Evolutionary conservation across 1,140 invertebrate genomes (phyloP), one percentile per base, ranked within the genome.

Genomic region (Drosophila tsacasi): DNA sequence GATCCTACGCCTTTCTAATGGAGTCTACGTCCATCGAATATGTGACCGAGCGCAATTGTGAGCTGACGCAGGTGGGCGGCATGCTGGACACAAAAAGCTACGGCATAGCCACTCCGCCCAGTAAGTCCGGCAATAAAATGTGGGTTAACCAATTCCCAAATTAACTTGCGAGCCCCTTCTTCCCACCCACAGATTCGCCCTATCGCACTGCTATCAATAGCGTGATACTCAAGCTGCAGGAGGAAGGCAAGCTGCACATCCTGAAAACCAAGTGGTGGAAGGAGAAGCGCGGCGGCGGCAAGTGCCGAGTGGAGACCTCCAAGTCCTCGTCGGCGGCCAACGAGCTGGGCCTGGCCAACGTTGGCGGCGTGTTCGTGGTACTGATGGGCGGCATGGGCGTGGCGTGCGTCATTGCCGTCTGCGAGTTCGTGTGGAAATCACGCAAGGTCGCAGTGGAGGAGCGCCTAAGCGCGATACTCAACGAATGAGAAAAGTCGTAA

Each of bases 201-300:
- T 98, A 97, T 93, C 94, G 96, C 83, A 97, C 96, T 23, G 96
- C 96, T 52, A 97, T 98, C 82, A 97, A 96, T 92, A 96, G 96
- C 46, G 97, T 97, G 32, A 97, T 99, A 76, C 93, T 99, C 23
- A 97, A 97, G 93, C 93, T 99, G 12, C 98, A 99, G 94, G 98
- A 99, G 94, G 96, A 97, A 93, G 98, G 97, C 46, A 97, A 97
- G 93, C 93, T 99, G 49, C 97, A 98, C 90, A 96, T 97, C 85
- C 94, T 99, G 77, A 99, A 99, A 94, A 97, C 97, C 19, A 96
- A 97, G 93, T 99, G 98, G 98, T 99, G 98, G 98, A 98, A 98
- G 93, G 96, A 98, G 93, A 97, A 97, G 94, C 95, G 96, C 32
- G 97, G 97, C 9, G 97, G 97, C 15, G 96, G 96, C 64, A 95